A percentile compares a stretch with the other conserved stretches of the same genome.
Conservation (phyloP, 2,797 vertebrate genomes). For the Trachops cirrhosus region DNA sequence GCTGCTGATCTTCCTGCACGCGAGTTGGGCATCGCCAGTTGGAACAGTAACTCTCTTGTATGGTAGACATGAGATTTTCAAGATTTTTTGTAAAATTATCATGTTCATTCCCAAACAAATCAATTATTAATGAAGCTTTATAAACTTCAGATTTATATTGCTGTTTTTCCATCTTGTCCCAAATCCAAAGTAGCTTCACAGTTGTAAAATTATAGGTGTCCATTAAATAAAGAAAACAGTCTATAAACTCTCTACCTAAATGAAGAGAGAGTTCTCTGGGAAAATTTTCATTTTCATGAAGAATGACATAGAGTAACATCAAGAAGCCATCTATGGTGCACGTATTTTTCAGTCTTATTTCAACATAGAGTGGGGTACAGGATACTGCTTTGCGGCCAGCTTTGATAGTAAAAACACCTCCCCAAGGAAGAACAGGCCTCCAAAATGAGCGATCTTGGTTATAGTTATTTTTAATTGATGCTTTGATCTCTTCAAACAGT, state of each 20-base stretch:
- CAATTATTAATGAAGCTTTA: slow-evolving; percentile 89
- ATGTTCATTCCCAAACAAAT: slow-evolving; percentile 94
- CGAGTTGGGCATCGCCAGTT: slow-evolving; percentile 87
- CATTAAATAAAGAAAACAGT: slow-evolving; percentile 93
- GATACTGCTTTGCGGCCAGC: slow-evolving; percentile 92
- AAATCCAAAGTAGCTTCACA: slow-evolving; percentile 95
- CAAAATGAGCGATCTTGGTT: slow-evolving; percentile 92
- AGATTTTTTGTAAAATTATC: slow-evolving; percentile 94
- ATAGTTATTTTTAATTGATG: slow-evolving; percentile 91
- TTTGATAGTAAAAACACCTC: slow-evolving; percentile 91
- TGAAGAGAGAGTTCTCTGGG: slow-evolving; percentile 89
- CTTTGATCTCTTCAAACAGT: slow-evolving; percentile 93
- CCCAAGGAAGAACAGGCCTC: slow-evolving; percentile 94
- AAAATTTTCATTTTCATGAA: slow-evolving; percentile 91
- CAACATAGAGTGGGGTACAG: slow-evolving; percentile 91
- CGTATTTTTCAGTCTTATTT: slow-evolving; percentile 92
- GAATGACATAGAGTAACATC: slow-evolving; percentile 93
- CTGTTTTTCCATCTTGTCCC: slow-evolving; percentile 92
- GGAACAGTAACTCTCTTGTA: slow-evolving; percentile 91
- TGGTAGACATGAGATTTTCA: slow-evolving; percentile 91
- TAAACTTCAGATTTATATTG: slow-evolving; percentile 91
- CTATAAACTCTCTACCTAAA: slow-evolving; percentile 90
- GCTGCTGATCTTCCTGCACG: slow-evolving; percentile 86
- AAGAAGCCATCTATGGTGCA: slow-evolving; percentile 95
- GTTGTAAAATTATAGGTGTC: slow-evolving; percentile 92